These are phyloP conservation scores for Monodelphis domestica DNA, from an alignment of 2,797 vertebrate species.

Conservation along the genomic window DNA sequence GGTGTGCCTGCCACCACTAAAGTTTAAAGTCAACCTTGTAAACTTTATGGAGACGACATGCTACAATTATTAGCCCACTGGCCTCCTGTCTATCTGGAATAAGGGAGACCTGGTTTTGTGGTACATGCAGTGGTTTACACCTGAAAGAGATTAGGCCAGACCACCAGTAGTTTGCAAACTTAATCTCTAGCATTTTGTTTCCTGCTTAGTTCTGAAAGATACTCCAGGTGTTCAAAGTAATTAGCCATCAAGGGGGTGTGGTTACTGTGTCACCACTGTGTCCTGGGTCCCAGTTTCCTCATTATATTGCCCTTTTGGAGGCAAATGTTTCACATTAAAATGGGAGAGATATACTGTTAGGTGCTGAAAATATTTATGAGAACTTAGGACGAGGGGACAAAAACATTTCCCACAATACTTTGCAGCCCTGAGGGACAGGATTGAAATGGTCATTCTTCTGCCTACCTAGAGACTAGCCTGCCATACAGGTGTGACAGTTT, in stretches of 20 bases:
- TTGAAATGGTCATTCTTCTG: background rate
- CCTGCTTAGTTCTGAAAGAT: constrained; percentile 87
- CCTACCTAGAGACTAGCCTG: background rate
- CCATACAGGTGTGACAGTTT: background rate
- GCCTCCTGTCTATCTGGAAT: constrained; percentile 79
- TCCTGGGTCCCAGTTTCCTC: constrained; percentile 76
- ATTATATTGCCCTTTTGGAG: constrained; percentile 71
- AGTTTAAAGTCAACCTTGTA: constrained; percentile 79
- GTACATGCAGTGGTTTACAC: constrained; percentile 90
- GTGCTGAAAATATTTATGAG: constrained; percentile 72
- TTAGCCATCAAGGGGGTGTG: constrained; percentile 83
- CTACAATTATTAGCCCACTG: constrained; percentile 80
- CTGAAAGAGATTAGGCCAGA: constrained; percentile 95
- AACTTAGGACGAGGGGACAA: constrained; percentile 34
- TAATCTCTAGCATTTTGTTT: constrained; percentile 97
- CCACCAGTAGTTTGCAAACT: constrained; percentile 92
- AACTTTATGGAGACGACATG: constrained; percentile 81
- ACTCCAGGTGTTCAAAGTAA: constrained; percentile 95
- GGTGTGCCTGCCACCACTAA: constrained; percentile 82
- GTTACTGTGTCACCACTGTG: constrained; percentile 84
- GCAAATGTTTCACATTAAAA: constrained; percentile 85
- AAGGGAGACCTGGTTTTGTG: constrained; percentile 78
- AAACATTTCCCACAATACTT: constrained; percentile 34
- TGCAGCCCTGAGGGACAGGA: background rate
- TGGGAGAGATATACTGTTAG: constrained; percentile 71